Evolutionary conservation across 2,797 vertebrate genomes (phyloP).

Genomic region (Sebastes iracundus): DNA sequence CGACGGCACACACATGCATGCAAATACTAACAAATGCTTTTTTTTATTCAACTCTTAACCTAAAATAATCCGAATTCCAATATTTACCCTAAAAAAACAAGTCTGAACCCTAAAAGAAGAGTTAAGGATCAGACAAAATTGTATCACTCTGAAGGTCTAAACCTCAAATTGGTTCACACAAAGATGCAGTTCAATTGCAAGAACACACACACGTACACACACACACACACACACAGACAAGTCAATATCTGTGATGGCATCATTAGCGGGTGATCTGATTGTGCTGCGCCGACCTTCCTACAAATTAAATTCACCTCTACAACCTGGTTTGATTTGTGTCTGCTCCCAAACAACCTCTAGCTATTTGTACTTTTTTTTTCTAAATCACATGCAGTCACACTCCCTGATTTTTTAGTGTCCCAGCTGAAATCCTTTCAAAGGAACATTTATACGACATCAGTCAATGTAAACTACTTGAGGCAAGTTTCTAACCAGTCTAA

Average conservation of each 20-base stretch:
- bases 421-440: not conserved
- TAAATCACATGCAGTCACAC: conserved; percentile 25
- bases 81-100: not conserved
- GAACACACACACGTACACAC: not conserved
- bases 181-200: not conserved
- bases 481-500: not conserved
- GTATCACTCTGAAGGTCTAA: not conserved
- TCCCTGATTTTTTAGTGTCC: conserved; percentile 10
- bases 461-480: not conserved
- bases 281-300: conserved; percentile 3
- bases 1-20: not conserved
- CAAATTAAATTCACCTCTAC: conserved; percentile 46
- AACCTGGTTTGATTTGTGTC: conserved; percentile 33
- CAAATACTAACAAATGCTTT: not conserved
- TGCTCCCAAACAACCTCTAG: conserved; percentile 28
- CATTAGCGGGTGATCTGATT: conserved; percentile 49
- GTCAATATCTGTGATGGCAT: conserved; percentile 48
- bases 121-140: fast-evolving
- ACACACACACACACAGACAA: not conserved
- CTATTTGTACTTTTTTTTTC: conserved; percentile 8
- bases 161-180: conserved; percentile 3
- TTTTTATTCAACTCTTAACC: not conserved
- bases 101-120: not conserved
- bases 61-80: not conserved
- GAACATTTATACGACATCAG: not conserved